Evolutionary conservation across 2,113 vertebrate genomes (phyloP).

Genomic region (Mola mola): DNA sequence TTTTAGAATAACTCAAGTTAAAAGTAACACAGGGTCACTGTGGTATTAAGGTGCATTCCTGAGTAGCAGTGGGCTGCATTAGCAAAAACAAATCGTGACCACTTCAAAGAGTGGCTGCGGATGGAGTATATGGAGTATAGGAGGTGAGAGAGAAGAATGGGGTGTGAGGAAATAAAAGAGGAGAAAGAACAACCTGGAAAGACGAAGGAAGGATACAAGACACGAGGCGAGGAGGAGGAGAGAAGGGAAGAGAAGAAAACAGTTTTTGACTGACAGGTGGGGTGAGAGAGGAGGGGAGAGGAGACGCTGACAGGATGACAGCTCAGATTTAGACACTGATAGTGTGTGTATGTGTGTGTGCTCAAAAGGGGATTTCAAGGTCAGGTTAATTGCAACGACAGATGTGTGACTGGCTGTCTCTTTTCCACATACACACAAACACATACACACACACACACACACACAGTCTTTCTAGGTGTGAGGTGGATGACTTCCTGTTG

Average conservation of each 20-base stretch:
- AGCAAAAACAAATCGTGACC: constrained; percentile 2
- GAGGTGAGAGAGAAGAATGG: constrained; percentile 2
- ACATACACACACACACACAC: background rate
- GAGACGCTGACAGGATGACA: constrained; percentile 75
- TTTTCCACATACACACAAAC: constrained; percentile 12
- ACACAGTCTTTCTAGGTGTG: constrained; percentile 30
- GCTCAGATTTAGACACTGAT: constrained; percentile 78
- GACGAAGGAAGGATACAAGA: constrained; percentile 47
- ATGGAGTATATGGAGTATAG: constrained; percentile 14
- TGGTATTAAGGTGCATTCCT: background rate
- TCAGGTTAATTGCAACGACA: constrained; percentile 77
- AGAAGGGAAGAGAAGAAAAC: constrained; percentile 64
- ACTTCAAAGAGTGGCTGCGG: background rate
- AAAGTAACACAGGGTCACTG: background rate
- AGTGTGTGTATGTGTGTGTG: constrained; percentile 33
- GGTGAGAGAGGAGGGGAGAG: constrained; percentile 53
- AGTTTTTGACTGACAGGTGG: constrained; percentile 73
- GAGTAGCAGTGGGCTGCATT: background rate
- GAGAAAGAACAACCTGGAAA: constrained; percentile 22
- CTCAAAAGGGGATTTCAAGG: constrained; percentile 73
- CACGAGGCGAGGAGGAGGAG: constrained; percentile 40
- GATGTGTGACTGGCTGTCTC: constrained; percentile 60
- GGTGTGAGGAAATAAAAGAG: constrained; percentile 29
- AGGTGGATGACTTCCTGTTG: constrained; percentile 24
- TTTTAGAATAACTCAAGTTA: background rate